Percentiles rank a stretch among this genome's conserved stretches.
Conservation (phyloP, 1,140 invertebrate species). For the Holotrichia oblita region DNA sequence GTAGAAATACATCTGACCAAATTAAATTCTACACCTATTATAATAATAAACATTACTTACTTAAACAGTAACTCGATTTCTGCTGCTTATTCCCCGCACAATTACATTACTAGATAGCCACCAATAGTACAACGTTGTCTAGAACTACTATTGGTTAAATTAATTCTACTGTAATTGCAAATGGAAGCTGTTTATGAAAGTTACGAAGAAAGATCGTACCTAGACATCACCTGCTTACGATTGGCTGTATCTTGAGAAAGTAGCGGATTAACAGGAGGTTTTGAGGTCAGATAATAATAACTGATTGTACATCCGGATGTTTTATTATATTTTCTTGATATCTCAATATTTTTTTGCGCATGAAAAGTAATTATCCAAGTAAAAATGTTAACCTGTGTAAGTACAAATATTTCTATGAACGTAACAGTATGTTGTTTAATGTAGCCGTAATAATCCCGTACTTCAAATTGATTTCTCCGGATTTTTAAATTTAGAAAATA, state of each 20-base stretch:
- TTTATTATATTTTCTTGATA: not conserved
- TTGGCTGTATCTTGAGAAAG: not conserved
- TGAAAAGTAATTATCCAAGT: not conserved
- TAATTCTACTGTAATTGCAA: not conserved
- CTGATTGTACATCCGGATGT: not conserved
- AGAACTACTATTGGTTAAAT: not conserved
- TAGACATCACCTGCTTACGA: not conserved
- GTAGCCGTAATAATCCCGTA: too few relatives aligned
- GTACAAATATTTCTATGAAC: too few relatives aligned
- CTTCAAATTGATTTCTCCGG: too few relatives aligned
- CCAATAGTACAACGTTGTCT: not conserved
- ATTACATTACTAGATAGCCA: not conserved
- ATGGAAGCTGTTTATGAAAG: not conserved
- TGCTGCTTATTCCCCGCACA: not conserved
- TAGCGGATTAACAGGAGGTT: not conserved
- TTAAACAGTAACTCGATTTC: not conserved
- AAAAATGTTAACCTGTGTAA: not conserved
- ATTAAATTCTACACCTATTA: too few relatives aligned
- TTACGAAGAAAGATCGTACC: not conserved
- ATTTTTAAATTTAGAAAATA: too few relatives aligned
- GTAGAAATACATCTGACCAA: too few relatives aligned
- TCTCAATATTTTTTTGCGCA: not conserved
- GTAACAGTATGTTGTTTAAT: too few relatives aligned
- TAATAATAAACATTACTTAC: too few relatives aligned
- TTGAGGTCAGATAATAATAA: not conserved